phyloP scores from a whole-genome alignment of 2,888 invertebrate genomes.

The Oscheius sp. region DNA sequence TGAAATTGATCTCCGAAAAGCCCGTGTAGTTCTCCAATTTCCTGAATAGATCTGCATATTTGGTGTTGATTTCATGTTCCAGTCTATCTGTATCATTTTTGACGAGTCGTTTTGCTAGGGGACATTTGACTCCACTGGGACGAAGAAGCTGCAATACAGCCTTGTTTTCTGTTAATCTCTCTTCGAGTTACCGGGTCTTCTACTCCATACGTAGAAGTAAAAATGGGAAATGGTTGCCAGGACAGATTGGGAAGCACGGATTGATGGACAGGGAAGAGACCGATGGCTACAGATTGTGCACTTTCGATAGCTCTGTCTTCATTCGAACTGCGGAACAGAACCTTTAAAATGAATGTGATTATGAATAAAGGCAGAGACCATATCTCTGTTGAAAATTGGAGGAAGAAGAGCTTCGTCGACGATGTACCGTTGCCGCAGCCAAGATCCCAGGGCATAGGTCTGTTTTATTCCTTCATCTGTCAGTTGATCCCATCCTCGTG shows the following conservation, averaged over 20 bases:
- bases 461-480: constrained; percentile 35
- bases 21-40: constrained; percentile 22
- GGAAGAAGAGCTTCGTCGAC: constrained; percentile 1
- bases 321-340: constrained; percentile 73
- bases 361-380: neutral
- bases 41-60: constrained; percentile 15
- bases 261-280: constrained; percentile 78
- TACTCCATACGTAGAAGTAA: constrained; percentile 37
- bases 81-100: neutral
- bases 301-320: constrained; percentile 80
- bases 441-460: constrained; percentile 20
- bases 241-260: neutral
- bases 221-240: constrained; percentile 55
- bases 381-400: constrained; percentile 4
- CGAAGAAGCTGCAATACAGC: constrained; percentile 53
- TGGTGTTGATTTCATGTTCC: neutral
- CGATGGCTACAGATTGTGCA: constrained; percentile 85
- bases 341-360: constrained; percentile 38
- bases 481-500: constrained; percentile 51
- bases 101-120: constrained; percentile 31
- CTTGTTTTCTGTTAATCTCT: no score
- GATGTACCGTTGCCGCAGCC: constrained; percentile 22
- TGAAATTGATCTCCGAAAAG: constrained; percentile 36
- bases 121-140: constrained; percentile 55
- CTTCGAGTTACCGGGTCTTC: constrained; percentile 56